Base-by-base conservation (phyloP, 2,113 vertebrate species). In the Cricetomys ansorgei region DNA sequence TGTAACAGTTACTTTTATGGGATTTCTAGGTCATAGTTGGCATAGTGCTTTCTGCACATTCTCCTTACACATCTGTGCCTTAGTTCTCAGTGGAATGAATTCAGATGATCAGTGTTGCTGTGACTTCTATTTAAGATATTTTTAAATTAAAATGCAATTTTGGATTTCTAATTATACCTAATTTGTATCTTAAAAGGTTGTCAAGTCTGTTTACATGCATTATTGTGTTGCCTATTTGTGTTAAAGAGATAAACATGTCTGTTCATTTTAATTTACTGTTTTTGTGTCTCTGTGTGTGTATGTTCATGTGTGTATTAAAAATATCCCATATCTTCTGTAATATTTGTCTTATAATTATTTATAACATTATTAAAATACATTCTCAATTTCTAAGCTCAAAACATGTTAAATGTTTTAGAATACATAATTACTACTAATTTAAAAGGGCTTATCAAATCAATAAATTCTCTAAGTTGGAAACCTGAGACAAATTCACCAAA, bases 271-370 rank as follows among this genome's bases (percentile, higher is more conserved):
- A 92, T 94, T 98, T 97, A 96, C 94, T 94, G 59, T 92, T 91
- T 62, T 81, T 65, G 92, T 91, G 80, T 95, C 90, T 96, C 59
- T 94, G 79, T 64, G 29, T 94, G 80, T 92, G 29, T 96, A 95
- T 94, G 81, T 96, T 97, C 37, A 94, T 75, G 81, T 95, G 80
- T 97, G 89, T 70, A 98, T 98, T 98, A 96, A 97, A 97, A 76
- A 95, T 65, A 81, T 97, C 96, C 59, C 59, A 95, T 93, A 96
- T 87, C 29, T 19, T 94, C 37, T 96, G 31, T 55, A 92, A 88
- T 59, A 97, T 64, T 96, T 93, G 81, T 89, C 85, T 93, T 79
- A 53, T 88, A 96, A 96, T 96, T 97, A 94, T 88, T 97, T 97
- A 37, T 72, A 89, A 80, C 48, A 77, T 37, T 92, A 13, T 76